A percentile compares a stretch with the other conserved stretches of the same genome.
These are phyloP conservation scores for Tauraco erythrolophus DNA, from an alignment of 2,113 vertebrate genomes.

Conservation along the genomic window DNA sequence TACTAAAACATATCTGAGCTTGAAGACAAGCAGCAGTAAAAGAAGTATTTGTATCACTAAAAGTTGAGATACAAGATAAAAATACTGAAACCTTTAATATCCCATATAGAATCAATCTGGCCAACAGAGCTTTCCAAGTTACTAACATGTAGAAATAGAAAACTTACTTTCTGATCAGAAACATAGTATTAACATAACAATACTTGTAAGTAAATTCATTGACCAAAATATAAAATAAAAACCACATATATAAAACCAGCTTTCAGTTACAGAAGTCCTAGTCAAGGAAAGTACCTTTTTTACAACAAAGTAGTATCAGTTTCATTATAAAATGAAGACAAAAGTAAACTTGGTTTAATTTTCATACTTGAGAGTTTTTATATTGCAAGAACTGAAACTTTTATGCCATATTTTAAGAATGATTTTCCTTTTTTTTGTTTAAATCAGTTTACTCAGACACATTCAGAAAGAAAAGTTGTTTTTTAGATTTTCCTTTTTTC, in stretches of 20 bases:
- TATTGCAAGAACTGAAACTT: neutral
- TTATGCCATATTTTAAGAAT: neutral
- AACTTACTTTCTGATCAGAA: neutral
- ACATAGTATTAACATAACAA: neutral
- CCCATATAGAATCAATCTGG: neutral
- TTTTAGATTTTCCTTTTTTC: neutral
- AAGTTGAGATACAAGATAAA: neutral
- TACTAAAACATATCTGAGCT: neutral
- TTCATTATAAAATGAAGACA: neutral
- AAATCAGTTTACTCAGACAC: neutral
- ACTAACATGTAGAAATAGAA: neutral
- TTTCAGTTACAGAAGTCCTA: neutral
- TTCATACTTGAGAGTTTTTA: neutral
- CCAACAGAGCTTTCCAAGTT: neutral
- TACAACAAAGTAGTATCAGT: neutral
- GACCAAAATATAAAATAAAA: neutral
- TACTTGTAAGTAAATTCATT: neutral
- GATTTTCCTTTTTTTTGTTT: neutral
- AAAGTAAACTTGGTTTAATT: neutral
- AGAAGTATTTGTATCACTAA: neutral
- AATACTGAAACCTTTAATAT: neutral
- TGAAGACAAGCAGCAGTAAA: neutral
- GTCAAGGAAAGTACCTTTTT: neutral
- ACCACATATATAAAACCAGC: neutral
- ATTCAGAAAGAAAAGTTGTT: neutral